Conservation (phyloP, 2,888 invertebrate genomes). For the Hylaea fasciaria region DNA sequence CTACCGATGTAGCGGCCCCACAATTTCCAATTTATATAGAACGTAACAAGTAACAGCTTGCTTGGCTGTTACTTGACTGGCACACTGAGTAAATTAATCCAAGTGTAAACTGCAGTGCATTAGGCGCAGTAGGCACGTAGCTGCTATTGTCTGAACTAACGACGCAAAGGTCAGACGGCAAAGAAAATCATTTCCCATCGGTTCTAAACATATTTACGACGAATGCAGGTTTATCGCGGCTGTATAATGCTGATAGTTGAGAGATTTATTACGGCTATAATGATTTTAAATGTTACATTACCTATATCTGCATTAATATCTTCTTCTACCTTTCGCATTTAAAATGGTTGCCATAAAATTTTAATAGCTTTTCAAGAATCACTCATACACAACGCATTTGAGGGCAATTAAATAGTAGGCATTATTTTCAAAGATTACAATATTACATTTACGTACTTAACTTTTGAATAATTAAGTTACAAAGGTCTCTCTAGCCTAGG, state of each 20-base stretch:
- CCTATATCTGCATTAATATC: slow-evolving; percentile 16
- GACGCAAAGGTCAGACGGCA: slow-evolving; percentile 37
- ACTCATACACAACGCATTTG: not conserved
- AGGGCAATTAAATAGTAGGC: too few relatives aligned
- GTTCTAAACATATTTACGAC: slow-evolving; percentile 21
- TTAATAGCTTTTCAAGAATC: slow-evolving; percentile 14
- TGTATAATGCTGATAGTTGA: slow-evolving; percentile 17
- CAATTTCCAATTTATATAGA: not conserved
- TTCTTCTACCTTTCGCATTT: slow-evolving; percentile 10
- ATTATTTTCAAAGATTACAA: too few relatives aligned
- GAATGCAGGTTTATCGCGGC: slow-evolving; percentile 26
- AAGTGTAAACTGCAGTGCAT: slow-evolving; percentile 60
- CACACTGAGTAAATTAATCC: slow-evolving; percentile 42
- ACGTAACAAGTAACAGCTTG: slow-evolving; percentile 7
- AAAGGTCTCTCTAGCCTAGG: too few relatives aligned
- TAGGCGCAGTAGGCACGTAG: slow-evolving; percentile 45
- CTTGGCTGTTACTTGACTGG: slow-evolving; percentile 14
- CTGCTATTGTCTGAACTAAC: slow-evolving; percentile 39
- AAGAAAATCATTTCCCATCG: slow-evolving; percentile 31
- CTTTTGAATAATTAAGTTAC: too few relatives aligned
- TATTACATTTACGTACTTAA: too few relatives aligned
- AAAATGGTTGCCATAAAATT: slow-evolving; percentile 24
- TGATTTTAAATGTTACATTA: slow-evolving; percentile 17
- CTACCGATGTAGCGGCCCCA: not conserved
- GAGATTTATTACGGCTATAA: slow-evolving; percentile 26